Percentiles rank a stretch among this genome's conserved stretches.
Conservation (phyloP, 2,113 vertebrate species). For the Trematomus loennbergii region DNA sequence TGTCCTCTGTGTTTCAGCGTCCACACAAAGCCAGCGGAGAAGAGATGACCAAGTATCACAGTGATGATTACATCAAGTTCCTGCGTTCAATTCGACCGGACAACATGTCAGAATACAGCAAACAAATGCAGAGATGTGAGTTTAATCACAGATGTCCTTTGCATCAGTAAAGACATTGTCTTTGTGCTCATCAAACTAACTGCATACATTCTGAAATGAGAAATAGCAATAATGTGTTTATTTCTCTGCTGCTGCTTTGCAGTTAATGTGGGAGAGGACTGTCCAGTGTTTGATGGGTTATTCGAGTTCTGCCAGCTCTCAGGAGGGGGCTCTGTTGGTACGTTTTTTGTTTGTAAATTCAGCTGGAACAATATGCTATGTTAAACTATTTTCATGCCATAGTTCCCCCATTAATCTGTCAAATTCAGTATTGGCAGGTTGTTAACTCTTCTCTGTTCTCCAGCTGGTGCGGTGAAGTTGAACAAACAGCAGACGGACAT, state of each 20-base stretch:
- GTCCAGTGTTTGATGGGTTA: constrained; percentile 98
- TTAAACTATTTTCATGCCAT: neutral
- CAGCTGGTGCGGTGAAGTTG: constrained; percentile 97
- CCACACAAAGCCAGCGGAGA: constrained; percentile 99
- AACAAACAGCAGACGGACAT: constrained; percentile 99
- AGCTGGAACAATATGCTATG: neutral
- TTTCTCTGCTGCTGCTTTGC: constrained; percentile 41
- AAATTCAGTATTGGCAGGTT: constrained; percentile 8
- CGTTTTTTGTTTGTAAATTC: constrained; percentile 56
- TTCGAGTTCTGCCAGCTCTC: constrained; percentile 99
- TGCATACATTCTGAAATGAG: neutral
- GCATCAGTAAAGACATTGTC: neutral
- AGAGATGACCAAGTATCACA: constrained; percentile 99
- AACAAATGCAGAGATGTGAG: constrained; percentile 99
- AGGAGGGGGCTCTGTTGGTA: constrained; percentile 96
- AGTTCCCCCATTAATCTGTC: neutral
- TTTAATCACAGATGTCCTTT: neutral
- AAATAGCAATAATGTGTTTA: rapidly evolving
- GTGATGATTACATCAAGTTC: constrained; percentile 99
- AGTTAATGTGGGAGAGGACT: constrained; percentile 99
- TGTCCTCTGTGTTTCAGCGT: constrained; percentile 82
- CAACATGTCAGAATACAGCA: constrained; percentile 99
- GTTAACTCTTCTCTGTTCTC: constrained; percentile 41
- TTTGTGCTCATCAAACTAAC: neutral
- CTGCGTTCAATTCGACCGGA: constrained; percentile 96